These are phyloP conservation scores for Hypotaenidia philippensis DNA, from an alignment of 2,797 vertebrate species.

Conservation along the genomic window DNA sequence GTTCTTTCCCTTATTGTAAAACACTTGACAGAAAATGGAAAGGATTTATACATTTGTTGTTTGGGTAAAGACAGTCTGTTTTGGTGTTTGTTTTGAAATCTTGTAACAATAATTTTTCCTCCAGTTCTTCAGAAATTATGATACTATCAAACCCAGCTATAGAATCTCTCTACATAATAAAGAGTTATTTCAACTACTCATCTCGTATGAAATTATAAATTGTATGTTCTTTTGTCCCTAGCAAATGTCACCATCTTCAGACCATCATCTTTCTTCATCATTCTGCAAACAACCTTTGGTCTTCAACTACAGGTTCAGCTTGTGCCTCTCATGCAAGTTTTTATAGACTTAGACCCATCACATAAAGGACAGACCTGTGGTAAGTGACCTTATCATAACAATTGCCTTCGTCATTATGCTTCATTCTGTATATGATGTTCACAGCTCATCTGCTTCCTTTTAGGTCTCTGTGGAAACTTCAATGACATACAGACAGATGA, in stretches of 20 bases:
- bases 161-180: not conserved
- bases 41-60: not conserved
- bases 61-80: not conserved
- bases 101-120: not conserved
- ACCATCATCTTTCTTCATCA: slow-evolving; percentile 81
- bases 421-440: not conserved
- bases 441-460: not conserved
- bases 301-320: slow-evolving; percentile 80
- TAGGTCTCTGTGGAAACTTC: slow-evolving; percentile 84
- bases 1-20: not conserved
- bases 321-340: slow-evolving; percentile 80
- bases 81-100: not conserved
- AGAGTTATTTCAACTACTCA: not conserved
- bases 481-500: slow-evolving; percentile 81
- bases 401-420: not conserved
- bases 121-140: not conserved
- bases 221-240: slow-evolving; percentile 23
- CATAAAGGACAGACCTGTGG: slow-evolving; percentile 80
- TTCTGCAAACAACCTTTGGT: slow-evolving; percentile 73
- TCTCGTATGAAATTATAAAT: not conserved
- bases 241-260: slow-evolving; percentile 81
- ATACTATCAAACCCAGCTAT: not conserved
- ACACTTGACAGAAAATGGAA: not conserved
- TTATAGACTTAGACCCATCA: slow-evolving; percentile 66
- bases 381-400: slow-evolving; percentile 32